Evolutionary conservation across 2,113 vertebrate species (phyloP).

Genomic region (Phyllostomus discolor): DNA sequence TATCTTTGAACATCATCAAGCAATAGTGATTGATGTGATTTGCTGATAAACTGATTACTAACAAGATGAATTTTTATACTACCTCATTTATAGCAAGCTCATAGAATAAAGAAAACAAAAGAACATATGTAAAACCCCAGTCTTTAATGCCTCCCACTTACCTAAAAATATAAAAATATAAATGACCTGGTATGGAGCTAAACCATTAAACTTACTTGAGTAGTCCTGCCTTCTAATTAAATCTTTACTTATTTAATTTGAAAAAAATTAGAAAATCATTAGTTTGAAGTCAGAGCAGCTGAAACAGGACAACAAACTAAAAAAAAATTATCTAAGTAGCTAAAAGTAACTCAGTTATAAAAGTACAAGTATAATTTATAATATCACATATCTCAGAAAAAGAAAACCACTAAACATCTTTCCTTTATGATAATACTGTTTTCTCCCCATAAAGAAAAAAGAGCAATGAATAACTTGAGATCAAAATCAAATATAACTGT

Average conservation of each 20-base stretch:
- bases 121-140: not conserved
- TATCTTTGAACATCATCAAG: not conserved
- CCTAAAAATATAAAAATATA: constrained; percentile 55
- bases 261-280: constrained; percentile 47
- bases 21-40: not conserved
- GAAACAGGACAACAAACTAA: constrained; percentile 2
- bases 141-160: constrained; percentile 9
- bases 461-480: constrained; percentile 3
- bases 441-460: not conserved
- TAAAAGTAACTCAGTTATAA: constrained; percentile 55
- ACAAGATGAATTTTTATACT: not conserved
- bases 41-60: not conserved
- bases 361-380: constrained; percentile 45
- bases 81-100: not conserved
- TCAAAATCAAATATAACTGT: constrained; percentile 29
- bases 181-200: not conserved
- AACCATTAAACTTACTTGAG: constrained; percentile 4
- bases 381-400: constrained; percentile 32
- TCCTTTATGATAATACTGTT: not conserved
- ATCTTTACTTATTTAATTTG: constrained; percentile 27
- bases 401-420: constrained; percentile 13
- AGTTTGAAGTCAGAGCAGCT: constrained; percentile 30
- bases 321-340: not conserved
- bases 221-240: not conserved
- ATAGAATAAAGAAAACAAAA: not conserved